A percentile compares a stretch with the other conserved stretches of the same genome.
These are phyloP conservation scores for Cheilosia vernalis DNA, from an alignment of 2,888 invertebrate species.

Conservation along the genomic window DNA sequence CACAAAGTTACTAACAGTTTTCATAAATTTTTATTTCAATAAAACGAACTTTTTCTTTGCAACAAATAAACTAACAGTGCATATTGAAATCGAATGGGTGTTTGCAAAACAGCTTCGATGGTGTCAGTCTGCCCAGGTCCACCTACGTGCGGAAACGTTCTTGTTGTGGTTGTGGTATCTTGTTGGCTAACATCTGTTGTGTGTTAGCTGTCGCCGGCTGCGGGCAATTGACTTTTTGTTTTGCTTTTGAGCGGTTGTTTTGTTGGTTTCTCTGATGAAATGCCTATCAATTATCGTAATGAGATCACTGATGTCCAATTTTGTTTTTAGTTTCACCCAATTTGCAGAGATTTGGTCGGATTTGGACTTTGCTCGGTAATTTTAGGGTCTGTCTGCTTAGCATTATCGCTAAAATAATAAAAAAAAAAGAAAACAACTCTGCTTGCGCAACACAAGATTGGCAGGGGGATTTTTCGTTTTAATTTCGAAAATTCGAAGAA, in stretches of 20 bases:
- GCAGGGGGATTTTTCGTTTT: neutral
- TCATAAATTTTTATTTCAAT: constrained; percentile 3
- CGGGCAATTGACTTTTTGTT: constrained; percentile 32
- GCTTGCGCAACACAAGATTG: neutral
- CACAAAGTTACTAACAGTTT: constrained; percentile 14
- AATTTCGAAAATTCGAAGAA: constrained; percentile 3
- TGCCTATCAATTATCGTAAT: constrained; percentile 59
- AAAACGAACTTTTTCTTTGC: neutral
- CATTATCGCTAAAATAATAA: neutral
- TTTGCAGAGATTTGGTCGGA: neutral
- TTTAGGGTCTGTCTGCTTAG: constrained; percentile 6
- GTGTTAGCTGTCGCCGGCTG: constrained; percentile 3
- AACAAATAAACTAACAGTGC: too few species aligned
- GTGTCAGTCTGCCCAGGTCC: neutral
- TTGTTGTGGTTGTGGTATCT: constrained; percentile 38
- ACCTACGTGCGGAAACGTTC: constrained; percentile 32
- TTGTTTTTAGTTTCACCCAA: constrained; percentile 19
- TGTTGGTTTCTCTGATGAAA: constrained; percentile 12
- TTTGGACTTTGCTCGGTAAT: neutral
- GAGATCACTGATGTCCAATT: constrained; percentile 58
- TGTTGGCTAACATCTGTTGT: constrained; percentile 26
- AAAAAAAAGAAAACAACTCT: neutral
- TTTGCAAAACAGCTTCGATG: neutral
- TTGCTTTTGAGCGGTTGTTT: neutral
- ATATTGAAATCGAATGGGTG: neutral